Evolutionary conservation across 2,113 vertebrate genomes (phyloP), one percentile per base, ranked within the genome.

Genomic region (Irena cyanogastra): DNA sequence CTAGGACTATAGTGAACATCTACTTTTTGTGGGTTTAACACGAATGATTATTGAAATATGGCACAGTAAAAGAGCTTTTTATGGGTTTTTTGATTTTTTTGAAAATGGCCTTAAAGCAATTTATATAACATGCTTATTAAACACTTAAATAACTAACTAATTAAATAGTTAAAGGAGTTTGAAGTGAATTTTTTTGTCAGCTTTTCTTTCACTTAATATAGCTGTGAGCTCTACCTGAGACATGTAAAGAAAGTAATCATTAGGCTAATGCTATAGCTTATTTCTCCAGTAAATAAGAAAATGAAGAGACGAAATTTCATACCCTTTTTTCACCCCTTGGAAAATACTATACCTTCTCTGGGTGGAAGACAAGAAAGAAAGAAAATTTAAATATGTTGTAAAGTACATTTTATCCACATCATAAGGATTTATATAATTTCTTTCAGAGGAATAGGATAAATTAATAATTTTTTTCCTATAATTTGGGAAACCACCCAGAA

Each of bases 41-140:
- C 30, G 9, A 82, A 82, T 42, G 11, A 41, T 45, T 83, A 37
- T 35, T 83, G 19, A 16, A 83, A 23, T 64, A 42, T 11, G 11
- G 0, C 4, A n/a, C 18, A 72, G 30, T 7, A 8, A 9, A 54
- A 27, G 6, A 1, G 5, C 2, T 9, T 33, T 28, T 37, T 22
- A 42, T 44, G 3, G 30, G 7, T 24, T 16, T 60, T 27, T 11
- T 1, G 21, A 0, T 17, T 72, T 75, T 59, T 63, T 68, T 3
- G 23, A 22, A 75, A 42, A 33, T 50, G 8, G 50, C 6, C 69
- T 76, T 60, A 64, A 56, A 71, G 3, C 35, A 42, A n/a, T 47
- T 83, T 72, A 44, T 56, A 90, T 28, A 33, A 4, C 3, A 76
- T 56, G 10, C n/a, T 69, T 56, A 50, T 88, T 85, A 57, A 78